Conservation (phyloP, 2,797 vertebrate species). For the Sparidentex hasta region DNA sequence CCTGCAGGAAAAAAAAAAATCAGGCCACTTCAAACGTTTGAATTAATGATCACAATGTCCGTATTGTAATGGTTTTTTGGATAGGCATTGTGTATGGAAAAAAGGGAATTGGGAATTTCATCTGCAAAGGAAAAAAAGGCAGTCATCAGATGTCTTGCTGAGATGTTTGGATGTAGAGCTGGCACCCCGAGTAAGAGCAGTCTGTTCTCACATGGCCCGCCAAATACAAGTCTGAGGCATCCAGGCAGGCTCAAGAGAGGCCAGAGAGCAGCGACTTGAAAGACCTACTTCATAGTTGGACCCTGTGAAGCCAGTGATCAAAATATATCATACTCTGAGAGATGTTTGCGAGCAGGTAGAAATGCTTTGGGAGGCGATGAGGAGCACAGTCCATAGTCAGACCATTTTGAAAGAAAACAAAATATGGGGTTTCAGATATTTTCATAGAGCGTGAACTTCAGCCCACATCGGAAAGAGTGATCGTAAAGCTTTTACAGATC, state of each 20-base stretch:
- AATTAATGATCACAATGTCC: conserved; percentile 74
- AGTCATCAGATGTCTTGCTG: conserved; percentile 80
- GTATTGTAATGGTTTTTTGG: conserved; percentile 72
- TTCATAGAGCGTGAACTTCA: conserved; percentile 51
- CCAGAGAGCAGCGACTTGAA: conserved; percentile 74
- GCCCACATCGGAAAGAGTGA: conserved; percentile 58
- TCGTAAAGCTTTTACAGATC: conserved; percentile 22
- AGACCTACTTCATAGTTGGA: conserved; percentile 61
- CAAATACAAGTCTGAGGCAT: conserved; percentile 78
- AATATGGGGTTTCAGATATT: conserved; percentile 47
- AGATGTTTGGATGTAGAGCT: conserved; percentile 84
- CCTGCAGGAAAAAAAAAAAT: conserved; percentile 57
- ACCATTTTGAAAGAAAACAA: conserved; percentile 20
- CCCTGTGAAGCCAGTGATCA: conserved; percentile 49
- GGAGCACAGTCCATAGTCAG: conserved; percentile 11
- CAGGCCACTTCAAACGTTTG: conserved; percentile 72
- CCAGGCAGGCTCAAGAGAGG: conserved; percentile 70
- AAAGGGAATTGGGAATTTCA: conserved; percentile 69
- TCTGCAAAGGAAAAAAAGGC: conserved; percentile 73
- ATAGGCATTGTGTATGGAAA: conserved; percentile 58
- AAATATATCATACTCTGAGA: conserved; percentile 42
- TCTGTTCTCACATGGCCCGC: conserved; percentile 83
- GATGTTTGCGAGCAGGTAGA: conserved; percentile 34
- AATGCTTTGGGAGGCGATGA: conserved; percentile 30
- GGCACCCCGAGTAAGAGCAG: conserved; percentile 82